phyloP scores from a whole-genome alignment of 2,797 vertebrate species.

The Prionace glauca region DNA sequence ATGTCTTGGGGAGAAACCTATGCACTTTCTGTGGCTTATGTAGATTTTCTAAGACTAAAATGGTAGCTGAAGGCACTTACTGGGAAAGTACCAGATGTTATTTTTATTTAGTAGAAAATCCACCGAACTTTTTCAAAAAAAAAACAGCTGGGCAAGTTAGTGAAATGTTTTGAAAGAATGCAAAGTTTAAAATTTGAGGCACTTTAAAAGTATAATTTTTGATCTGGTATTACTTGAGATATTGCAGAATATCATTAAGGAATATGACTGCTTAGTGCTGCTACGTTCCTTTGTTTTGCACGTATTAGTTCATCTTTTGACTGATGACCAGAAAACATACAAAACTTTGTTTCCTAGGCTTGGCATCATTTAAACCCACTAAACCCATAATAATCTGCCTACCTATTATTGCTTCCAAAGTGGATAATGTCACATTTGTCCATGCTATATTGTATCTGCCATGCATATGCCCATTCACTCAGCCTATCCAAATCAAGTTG shows the following conservation, averaged over 20 bases:
- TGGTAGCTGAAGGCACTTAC: not conserved
- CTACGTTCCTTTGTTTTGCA: not conserved
- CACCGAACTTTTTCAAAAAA: conserved; percentile 5
- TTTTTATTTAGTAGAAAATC: conserved; percentile 21
- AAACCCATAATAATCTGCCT: too few species aligned
- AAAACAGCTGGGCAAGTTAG: not conserved
- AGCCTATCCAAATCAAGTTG: too few species aligned
- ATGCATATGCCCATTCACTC: too few species aligned
- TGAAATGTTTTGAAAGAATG: not conserved
- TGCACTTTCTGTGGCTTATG: conserved; percentile 19
- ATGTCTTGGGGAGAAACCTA: conserved; percentile 21
- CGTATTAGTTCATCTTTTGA: not conserved
- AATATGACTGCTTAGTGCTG: not conserved
- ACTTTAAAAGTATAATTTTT: not conserved
- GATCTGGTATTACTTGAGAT: not conserved
- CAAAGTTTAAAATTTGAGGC: not conserved
- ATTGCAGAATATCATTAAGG: not conserved
- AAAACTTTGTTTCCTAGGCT: not conserved
- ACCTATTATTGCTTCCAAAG: too few species aligned
- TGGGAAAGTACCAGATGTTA: conserved; percentile 26
- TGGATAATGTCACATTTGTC: too few species aligned
- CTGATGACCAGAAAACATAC: not conserved
- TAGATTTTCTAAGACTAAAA: conserved; percentile 1
- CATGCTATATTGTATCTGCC: too few species aligned
- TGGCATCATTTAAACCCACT: not conserved